Evolutionary conservation across 2,113 vertebrate species (phyloP), one percentile per base, ranked within the genome.

Genomic region (Oreocharis arfaki): DNA sequence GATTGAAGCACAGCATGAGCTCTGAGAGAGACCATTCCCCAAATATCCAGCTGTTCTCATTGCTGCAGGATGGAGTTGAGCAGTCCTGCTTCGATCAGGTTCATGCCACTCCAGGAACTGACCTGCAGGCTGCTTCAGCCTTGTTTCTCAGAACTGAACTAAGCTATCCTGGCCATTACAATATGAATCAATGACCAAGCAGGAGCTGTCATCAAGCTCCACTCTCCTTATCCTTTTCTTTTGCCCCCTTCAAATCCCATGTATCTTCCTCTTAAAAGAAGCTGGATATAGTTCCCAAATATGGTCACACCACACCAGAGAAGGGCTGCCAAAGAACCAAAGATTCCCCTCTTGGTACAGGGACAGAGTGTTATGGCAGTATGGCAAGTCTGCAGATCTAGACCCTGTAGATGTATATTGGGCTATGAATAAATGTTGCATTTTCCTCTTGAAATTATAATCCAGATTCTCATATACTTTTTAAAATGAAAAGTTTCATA

Each of bases 121-220:
- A n/a, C 44, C 23, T 11, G 41, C 35, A 0, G 1, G 73, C 46
- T 84, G 32, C 23, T 22, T 11, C 65, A 85, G 65, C 16, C 50
- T 56, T 44, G 21, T 6, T 49, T 19, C 52, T 24, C 0, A 0
- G 27, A 11, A 44, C 27, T 33, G 28, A 56, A 20, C 12, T n/a
- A 16, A 76, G 32, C 39, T 37, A 9, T 13, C 56, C 42, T 41
- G 32, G 50, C 32, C 59, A 28, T 24, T 21, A 30, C 2, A 4
- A 2, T 11, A 7, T 0, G 1, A 22, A 24, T 28, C 60, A 74
- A 1, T 9, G 60, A 39, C n/a, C 32, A 60, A 37, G 44, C 37
- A 84, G 32, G 2, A 49, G 55, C 37, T 37, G 10, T 3, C 1
- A 47, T 20, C 74, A 77, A 76, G 19, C 28, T 52, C 30, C 47